Conservation (phyloP, 2,797 vertebrate species). For the Falco rusticolus region DNA sequence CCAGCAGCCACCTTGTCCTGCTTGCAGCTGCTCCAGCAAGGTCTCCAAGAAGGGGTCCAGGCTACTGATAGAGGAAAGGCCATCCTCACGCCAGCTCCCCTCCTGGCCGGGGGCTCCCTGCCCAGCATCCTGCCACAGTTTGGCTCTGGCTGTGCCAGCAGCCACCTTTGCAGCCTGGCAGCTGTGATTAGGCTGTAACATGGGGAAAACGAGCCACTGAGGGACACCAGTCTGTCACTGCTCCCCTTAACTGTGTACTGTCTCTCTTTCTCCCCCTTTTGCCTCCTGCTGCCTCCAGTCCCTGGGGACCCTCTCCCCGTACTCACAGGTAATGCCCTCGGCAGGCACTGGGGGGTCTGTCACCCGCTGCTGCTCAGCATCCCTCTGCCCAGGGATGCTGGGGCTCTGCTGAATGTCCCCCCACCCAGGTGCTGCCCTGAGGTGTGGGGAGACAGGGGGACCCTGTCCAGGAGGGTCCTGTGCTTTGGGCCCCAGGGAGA, state of each 20-base stretch:
- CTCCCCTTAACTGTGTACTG: background rate
- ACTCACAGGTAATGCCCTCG: slow-evolving; percentile 86
- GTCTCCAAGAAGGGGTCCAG: background rate
- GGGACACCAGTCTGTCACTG: background rate
- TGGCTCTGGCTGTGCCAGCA: background rate
- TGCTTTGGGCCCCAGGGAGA: rapidly evolving
- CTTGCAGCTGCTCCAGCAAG: background rate
- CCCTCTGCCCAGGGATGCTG: background rate
- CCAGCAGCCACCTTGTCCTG: background rate
- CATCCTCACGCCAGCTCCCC: background rate
- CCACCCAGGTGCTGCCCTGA: background rate
- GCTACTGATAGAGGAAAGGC: background rate
- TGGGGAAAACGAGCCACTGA: background rate
- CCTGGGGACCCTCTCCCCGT: slow-evolving; percentile 90
- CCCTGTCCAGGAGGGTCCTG: background rate
- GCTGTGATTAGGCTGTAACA: background rate
- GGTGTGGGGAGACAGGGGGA: background rate
- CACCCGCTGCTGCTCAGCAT: background rate
- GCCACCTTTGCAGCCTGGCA: background rate
- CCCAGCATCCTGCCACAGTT: rapidly evolving
- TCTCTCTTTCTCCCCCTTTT: slow-evolving; percentile 34
- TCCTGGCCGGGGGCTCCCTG: background rate
- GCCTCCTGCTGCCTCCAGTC: slow-evolving; percentile 80
- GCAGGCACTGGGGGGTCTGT: background rate
- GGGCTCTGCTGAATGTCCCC: background rate